These are phyloP conservation scores for Phalloptychus januarius DNA, from an alignment of 2,797 vertebrate genomes.

Conservation along the genomic window DNA sequence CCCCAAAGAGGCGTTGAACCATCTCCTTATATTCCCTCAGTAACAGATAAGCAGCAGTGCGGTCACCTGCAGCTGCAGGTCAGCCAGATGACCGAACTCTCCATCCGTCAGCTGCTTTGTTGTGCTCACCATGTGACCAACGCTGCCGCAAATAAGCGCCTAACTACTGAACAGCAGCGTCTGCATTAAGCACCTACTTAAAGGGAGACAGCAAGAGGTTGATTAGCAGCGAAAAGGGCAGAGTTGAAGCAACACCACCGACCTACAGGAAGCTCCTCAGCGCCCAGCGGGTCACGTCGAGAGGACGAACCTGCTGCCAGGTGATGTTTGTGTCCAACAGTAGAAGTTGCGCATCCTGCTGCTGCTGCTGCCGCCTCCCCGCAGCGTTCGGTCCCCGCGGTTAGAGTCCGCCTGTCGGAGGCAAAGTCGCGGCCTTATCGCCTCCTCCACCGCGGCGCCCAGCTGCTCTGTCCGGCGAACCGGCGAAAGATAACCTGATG, in stretches of 20 bases:
- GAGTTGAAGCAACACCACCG: neutral
- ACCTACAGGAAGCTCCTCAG: neutral
- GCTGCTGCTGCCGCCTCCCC: neutral
- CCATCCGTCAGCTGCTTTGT: neutral
- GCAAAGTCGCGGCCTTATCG: conserved; percentile 34
- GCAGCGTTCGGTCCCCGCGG: neutral
- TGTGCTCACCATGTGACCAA: neutral
- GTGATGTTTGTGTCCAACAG: neutral
- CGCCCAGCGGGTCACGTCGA: neutral
- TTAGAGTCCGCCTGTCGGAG: neutral
- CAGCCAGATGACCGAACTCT: neutral
- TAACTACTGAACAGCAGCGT: neutral
- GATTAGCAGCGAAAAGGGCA: neutral
- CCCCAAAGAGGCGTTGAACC: neutral
- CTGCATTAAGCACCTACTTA: neutral
- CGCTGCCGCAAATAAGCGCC: neutral
- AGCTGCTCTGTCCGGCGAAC: conserved; percentile 8
- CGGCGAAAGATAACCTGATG: neutral
- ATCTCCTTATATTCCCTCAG: neutral
- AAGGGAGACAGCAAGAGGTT: neutral
- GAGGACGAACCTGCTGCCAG: neutral
- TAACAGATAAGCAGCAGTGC: neutral
- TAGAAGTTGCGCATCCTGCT: neutral
- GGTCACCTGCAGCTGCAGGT: neutral
- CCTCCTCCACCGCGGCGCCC: conserved; percentile 12